Evolutionary conservation across 2,888 invertebrate genomes (phyloP).

Genomic region (Phania funesta): DNA sequence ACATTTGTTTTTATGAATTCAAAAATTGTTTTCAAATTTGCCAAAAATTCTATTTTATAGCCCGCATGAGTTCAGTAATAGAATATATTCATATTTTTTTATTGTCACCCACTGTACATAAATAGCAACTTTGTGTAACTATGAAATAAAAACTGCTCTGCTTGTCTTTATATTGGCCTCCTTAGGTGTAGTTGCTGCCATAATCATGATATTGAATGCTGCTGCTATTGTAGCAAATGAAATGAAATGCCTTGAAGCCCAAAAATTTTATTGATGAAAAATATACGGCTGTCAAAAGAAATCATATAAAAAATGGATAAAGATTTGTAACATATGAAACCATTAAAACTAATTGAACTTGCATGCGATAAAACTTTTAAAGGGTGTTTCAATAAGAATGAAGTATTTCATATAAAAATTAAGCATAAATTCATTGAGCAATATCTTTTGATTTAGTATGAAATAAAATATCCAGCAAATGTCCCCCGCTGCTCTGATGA

Average conservation of each 20-base stretch:
- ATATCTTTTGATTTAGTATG: too few relatives aligned
- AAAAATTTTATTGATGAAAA: conserved; percentile 29
- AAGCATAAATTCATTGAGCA: too few relatives aligned
- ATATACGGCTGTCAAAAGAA: conserved; percentile 50
- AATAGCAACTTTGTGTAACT: not conserved
- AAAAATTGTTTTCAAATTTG: too few relatives aligned
- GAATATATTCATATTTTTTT: too few relatives aligned
- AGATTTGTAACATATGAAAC: conserved; percentile 63
- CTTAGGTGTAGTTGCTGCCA: not conserved
- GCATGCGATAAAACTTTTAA: conserved; percentile 41
- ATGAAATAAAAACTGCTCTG: not conserved
- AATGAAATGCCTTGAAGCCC: conserved; percentile 16
- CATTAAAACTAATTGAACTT: conserved; percentile 63
- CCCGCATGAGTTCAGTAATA: too few relatives aligned
- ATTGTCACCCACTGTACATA: not conserved
- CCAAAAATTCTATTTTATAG: too few relatives aligned
- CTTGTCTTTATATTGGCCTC: not conserved
- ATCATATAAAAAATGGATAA: conserved; percentile 58
- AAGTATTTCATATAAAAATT: too few relatives aligned
- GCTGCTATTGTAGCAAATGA: not conserved
- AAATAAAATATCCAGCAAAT: too few relatives aligned
- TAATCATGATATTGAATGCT: not conserved
- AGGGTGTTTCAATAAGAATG: too few relatives aligned
- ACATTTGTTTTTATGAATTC: too few relatives aligned
- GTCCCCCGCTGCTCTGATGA: too few relatives aligned